Evolutionary conservation across 2,888 invertebrate genomes (phyloP), one percentile per base, ranked within the genome.

Genomic region (Volucella bombylans): DNA sequence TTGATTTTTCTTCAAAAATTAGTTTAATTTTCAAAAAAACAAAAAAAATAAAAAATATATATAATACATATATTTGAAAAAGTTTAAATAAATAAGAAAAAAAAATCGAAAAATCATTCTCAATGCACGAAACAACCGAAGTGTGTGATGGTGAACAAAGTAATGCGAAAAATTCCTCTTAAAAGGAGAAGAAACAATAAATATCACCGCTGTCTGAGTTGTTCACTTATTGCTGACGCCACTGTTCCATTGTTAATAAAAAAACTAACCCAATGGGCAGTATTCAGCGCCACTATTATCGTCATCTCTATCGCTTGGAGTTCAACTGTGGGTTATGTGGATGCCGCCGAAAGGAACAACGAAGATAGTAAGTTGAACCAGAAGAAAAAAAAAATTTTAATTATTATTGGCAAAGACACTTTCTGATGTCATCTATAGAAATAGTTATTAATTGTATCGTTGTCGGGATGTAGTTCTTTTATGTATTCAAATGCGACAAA

Each of bases 61-160:
- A 54, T 11, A 76, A 49, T 14, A 52, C 18, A 23, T 18, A 18
- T 18, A 23, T 1, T 23, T 12, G 52, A 76, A 15, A 14, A 68
- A 39, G 43, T 55, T 12, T 41, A 18, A 61, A n/a, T 8, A 2
- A 38, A 65, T 18, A 59, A 77, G 2, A 49, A 47, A 39, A n/a
- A 15, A 50, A 10, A 3, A 55, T 55, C 23, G 1, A 50, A 12
- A 74, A 82, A 78, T 52, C 31, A 52, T 45, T 62, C 69, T 80
- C 80, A 74, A 83, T 83, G 83, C 73, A 61, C 69, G 64, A 71
- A 76, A 71, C 18, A 71, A 71, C 31, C 65, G 18, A 61, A 55
- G 50, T 74, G 83, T 83, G 83, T 83, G 71, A 83, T 83, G 83
- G 83, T 83, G 83, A 76, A 83, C 80, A 80, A 83, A 83, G 69